Evolutionary conservation across 2,888 invertebrate genomes (phyloP), one percentile per base, ranked within the genome.

Genomic region (Gonocerus acuteangulatus): DNA sequence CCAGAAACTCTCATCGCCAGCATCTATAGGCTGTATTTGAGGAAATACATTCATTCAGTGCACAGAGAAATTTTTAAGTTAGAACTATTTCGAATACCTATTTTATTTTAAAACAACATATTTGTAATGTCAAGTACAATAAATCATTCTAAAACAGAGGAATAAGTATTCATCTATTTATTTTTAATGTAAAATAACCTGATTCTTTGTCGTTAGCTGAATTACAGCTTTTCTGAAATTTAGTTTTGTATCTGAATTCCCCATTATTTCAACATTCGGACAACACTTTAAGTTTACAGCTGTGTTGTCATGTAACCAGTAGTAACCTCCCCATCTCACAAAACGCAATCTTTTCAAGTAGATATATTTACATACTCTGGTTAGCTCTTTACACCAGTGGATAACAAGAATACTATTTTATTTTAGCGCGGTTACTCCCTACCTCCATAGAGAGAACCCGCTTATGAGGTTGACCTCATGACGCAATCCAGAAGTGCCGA

Each of bases 191-290:
- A 36, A 23, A 63, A 69, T 72, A 77, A 95, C 95, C 84, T 95
- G 93, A 63, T 91, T 89, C 79, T 95, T 96, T 1, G 95, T 90
- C 59, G 96, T 96, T 59, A 99, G 79, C 74, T 97, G 96, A 52
- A 99, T 89, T 52, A 99, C 95, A 69, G 97, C 96, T 78, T 96
- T 96, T 65, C 96, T 84, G 78, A 97, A 99, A 78, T 95, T 95
- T 67, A 96, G 78, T 80, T 97, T 97, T 64, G 96, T 95, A 75
- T 99, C 97, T 64, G 94, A 87, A 80, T 96, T 97, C 70, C 99
- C 99, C 99, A 99, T 99, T 42, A 47, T 62, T 18, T 22, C 23
- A n/a, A 54, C 39, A 44, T 54, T 22, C 22, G 23, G 18, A 9
- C 27, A 27, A 9, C 4, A 27, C 27, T 34, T 11, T 42, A 42